phyloP scores from a whole-genome alignment of 2,888 invertebrate genomes.

The Helobdella robusta region DNA sequence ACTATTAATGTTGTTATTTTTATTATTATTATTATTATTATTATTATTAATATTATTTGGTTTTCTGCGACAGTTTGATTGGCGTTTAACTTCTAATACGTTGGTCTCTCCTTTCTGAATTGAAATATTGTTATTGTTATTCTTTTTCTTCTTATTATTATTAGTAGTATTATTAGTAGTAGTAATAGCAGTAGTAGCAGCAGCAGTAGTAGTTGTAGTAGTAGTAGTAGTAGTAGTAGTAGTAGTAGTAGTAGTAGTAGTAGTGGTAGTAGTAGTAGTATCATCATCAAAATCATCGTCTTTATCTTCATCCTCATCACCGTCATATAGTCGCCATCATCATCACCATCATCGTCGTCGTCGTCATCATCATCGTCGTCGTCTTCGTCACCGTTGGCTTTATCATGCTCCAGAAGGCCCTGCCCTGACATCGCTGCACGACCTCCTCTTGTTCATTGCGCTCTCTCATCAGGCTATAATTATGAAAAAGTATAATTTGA shows the following conservation, averaged over 20 bases:
- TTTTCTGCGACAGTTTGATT: too few relatives aligned
- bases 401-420: slow-evolving; percentile 93
- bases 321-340: slow-evolving; percentile 23
- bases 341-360: slow-evolving; percentile 22
- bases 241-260: background rate
- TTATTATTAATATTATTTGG: too few relatives aligned
- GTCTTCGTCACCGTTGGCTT: slow-evolving; percentile 61
- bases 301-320: slow-evolving; percentile 15
- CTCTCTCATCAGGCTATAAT: slow-evolving; percentile 68
- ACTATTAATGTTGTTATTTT: too few relatives aligned
- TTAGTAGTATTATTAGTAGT: too few relatives aligned
- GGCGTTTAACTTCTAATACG: too few relatives aligned
- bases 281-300: slow-evolving; percentile 12
- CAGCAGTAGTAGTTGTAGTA: too few relatives aligned
- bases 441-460: slow-evolving; percentile 91
- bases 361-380: slow-evolving; percentile 19
- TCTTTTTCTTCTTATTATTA: too few relatives aligned
- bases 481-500: background rate
- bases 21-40: too few relatives aligned
- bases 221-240: too few relatives aligned
- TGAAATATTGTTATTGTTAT: too few relatives aligned
- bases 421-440: slow-evolving; percentile 85
- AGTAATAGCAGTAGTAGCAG: too few relatives aligned
- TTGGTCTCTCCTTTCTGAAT: too few relatives aligned
- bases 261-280: slow-evolving; percentile 8